Conservation (phyloP, 2,888 invertebrate genomes). For the Dioctria linearis region DNA sequence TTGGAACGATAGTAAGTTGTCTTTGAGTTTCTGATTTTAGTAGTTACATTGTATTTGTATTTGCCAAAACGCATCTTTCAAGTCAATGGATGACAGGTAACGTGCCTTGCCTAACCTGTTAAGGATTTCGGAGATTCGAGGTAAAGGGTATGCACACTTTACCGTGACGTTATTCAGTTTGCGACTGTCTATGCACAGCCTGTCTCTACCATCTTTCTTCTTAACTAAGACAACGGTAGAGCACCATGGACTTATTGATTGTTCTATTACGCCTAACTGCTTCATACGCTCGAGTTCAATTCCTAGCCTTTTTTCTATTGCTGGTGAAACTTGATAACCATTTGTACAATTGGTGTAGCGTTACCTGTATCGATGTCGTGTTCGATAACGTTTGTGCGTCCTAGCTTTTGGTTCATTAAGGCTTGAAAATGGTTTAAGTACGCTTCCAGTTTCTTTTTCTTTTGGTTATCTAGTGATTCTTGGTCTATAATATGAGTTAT, state of each 20-base stretch:
- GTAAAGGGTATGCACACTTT: not conserved
- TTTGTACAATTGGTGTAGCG: conserved; percentile 4
- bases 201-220: too few relatives aligned
- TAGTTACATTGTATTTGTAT: too few relatives aligned
- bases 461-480: too few relatives aligned
- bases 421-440: too few relatives aligned
- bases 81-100: not conserved
- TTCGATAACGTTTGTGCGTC: not conserved
- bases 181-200: too few relatives aligned
- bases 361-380: conserved; percentile 5
- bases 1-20: too few relatives aligned
- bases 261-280: not conserved
- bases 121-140: not conserved
- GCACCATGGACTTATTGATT: not conserved
- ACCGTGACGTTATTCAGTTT: not conserved
- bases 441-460: too few relatives aligned
- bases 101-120: not conserved
- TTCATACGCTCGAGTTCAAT: conserved; percentile 4
- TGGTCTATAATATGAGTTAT: too few relatives aligned
- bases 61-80: not conserved
- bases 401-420: too few relatives aligned
- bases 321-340: conserved; percentile 2
- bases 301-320: not conserved
- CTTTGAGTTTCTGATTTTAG: too few relatives aligned
- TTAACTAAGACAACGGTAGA: too few relatives aligned